Base-by-base conservation (phyloP, 1,140 invertebrate genomes). In the Ylistrum balloti region DNA sequence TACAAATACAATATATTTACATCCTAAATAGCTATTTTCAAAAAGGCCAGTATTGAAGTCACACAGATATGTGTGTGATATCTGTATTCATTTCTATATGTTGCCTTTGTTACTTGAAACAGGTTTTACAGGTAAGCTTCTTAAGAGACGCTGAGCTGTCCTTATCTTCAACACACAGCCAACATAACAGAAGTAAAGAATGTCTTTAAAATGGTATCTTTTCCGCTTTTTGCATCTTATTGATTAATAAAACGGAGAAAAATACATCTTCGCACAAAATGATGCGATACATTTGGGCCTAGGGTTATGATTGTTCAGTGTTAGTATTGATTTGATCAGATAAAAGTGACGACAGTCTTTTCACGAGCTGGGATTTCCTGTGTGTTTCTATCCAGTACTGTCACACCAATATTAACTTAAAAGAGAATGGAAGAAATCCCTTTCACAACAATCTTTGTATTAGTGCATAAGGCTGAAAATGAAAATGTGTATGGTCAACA, bases 401-500 rank as follows among this genome's bases (percentile, higher is more conserved):
- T 74, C 56, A 28, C 56, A 74, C 56, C 56, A 74, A 74, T 74
- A 74, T 74, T 74, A 11, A n/a, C 22, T 74, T 74, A 74, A n/a
- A n/a, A 28, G 5, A n/a, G n/a, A 74, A 74, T n/a, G 56, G 56
- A 74, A 28, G 56, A 74, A 28, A n/a, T 28, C 56, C 22, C 5
- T 1, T 74, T 28, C 0, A 22, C n/a, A 17, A 7, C 56, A 28
- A 28, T 86, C 56, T 28, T 33, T 86, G 86, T 33, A 10, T 86
- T 22, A 34, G 48, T 33, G 85, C 13, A 28, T 2, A 86, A 33
- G 85, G 48, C 85, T 22, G 33, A 41, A 86, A 86, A 48, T 33
- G 10, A 7, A 86, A 85, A 48, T n/a, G 86, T 87, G 28, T 35
- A 86, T 7, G 34, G 48, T 86, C 88, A 89, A 89, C 34, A 85